Base-by-base conservation (phyloP, 2,888 invertebrate species). In the Epinotia bilunana region DNA sequence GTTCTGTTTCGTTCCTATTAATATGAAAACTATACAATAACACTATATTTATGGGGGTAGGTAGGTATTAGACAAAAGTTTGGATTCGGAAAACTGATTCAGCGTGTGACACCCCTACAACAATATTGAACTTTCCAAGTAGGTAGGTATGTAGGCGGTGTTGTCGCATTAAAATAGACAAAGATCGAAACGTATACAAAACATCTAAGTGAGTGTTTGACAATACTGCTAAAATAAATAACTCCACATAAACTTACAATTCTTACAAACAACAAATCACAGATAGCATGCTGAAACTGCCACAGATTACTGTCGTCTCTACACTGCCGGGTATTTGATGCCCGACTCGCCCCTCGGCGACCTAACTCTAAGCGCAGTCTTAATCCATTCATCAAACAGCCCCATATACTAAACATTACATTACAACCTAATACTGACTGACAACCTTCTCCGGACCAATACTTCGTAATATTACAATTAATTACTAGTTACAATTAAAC, bases 201-300 rank as follows among this genome's bases (percentile, higher is more conserved):
- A 83, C 81, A 73, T 65, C 73, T 78, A 79, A 79, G 72, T 78
- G 70, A 78, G 78, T 82, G 83, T 80, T 80, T 80, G 79, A 79
- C 76, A 72, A 78, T 77, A 83, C 79, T 82, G 82, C 81, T 83
- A 82, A 86, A 88, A 87, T 90, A 89, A 90, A 90, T 87, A 85
- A 89, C 85, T 86, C 84, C 84, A 83, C 74, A 16, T 77, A 82
- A 79, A 84, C 90, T 90, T 91, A 92, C 83, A 86, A 84, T 85
- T 87, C 90, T 90, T 91, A 92, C 83, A 86, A 84, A 85, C 88
- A 91, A 90, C 89, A 85, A 93, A 94, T 94, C 93, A 94, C 93
- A 94, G 93, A 92, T 92, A 91, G 85, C 89, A 84, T 85, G 89
- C 84, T 80, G 87, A 83, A 91, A 89, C 90, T 89, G 87, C 86